phyloP scores from a whole-genome alignment of 2,888 invertebrate species.

The Cheilosia scutellata region DNA sequence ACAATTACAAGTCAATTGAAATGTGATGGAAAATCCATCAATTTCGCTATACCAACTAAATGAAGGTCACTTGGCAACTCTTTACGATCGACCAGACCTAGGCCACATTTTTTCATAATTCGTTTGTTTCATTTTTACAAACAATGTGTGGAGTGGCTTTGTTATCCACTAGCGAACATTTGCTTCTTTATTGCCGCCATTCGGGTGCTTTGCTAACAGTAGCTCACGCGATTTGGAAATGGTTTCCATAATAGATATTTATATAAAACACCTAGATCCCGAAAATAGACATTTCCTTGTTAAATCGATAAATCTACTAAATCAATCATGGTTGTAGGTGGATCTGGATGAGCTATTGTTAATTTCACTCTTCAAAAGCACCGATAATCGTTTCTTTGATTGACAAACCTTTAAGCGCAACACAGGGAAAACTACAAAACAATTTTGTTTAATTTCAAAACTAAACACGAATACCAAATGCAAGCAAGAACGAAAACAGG shows the following conservation, averaged over 20 bases:
- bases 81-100: conserved; percentile 35
- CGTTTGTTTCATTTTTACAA: conserved; percentile 8
- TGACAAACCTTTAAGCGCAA: conserved; percentile 54
- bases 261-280: neutral
- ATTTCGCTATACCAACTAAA: neutral
- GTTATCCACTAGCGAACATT: conserved; percentile 17
- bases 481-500: conserved; percentile 46
- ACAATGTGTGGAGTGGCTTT: neutral
- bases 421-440: conserved; percentile 38
- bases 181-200: neutral
- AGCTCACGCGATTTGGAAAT: neutral
- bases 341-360: neutral
- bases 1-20: too few species aligned
- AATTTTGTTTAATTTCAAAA: conserved; percentile 42
- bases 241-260: conserved; percentile 14
- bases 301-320: conserved; percentile 48
- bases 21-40: neutral
- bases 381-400: neutral
- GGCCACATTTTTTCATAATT: conserved; percentile 21
- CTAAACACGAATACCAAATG: conserved; percentile 30
- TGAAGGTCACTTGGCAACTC: conserved; percentile 44
- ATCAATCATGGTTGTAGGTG: neutral
- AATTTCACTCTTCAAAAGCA: conserved; percentile 5
- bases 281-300: conserved; percentile 54
- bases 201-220: neutral